Evolutionary conservation across 2,888 invertebrate genomes (phyloP).

Genomic region (Cataglyphis cursor): DNA sequence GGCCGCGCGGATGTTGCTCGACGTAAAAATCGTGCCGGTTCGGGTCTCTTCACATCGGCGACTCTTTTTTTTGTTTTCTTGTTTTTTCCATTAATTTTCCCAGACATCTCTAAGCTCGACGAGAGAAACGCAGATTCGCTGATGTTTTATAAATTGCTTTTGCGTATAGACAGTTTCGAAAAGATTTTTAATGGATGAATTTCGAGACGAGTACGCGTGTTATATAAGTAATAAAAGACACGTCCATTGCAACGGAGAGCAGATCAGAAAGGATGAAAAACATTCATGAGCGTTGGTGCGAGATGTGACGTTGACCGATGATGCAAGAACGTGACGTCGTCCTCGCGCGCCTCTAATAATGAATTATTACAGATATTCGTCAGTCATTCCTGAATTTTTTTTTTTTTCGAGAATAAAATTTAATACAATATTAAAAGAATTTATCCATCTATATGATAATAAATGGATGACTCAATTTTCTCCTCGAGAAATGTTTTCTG

Average conservation of each 20-base stretch:
- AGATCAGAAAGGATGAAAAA: constrained; percentile 18
- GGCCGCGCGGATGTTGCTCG: constrained; percentile 44
- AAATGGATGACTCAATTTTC: not conserved
- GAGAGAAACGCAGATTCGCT: too few species aligned
- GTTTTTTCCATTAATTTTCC: not conserved
- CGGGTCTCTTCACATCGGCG: not conserved
- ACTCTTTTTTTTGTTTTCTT: not conserved
- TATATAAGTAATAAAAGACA: not conserved
- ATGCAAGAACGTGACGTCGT: constrained; percentile 27
- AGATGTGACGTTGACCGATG: constrained; percentile 52
- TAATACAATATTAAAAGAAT: not conserved
- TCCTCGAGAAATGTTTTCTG: not conserved
- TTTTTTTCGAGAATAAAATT: constrained; percentile 13
- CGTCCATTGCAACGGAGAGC: not conserved
- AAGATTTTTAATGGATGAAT: not conserved
- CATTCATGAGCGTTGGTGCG: constrained; percentile 2
- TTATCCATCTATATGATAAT: not conserved
- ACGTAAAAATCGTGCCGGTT: constrained; percentile 27
- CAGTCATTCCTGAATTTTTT: constrained; percentile 14
- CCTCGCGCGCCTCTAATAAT: constrained; percentile 20
- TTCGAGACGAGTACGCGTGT: not conserved
- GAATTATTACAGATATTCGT: constrained; percentile 22
- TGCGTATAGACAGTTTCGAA: not conserved
- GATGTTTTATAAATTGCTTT: not conserved
- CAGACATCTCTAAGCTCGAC: not conserved